Evolutionary conservation across 2,113 vertebrate species (phyloP).

Genomic region (Anoura caudifer): DNA sequence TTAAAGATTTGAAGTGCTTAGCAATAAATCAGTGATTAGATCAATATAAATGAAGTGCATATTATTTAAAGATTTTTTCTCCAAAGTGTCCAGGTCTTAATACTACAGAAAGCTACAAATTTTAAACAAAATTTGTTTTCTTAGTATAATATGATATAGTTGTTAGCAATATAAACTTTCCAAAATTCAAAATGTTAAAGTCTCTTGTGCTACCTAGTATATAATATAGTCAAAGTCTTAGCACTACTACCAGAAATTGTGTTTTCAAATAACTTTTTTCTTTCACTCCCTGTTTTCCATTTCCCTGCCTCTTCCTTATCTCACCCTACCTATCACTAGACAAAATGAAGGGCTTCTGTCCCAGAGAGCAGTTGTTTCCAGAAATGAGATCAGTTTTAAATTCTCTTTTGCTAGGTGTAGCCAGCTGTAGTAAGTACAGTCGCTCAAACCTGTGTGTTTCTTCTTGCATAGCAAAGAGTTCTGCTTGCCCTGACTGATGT

Average conservation of each 20-base stretch:
- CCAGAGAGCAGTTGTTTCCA: constrained; percentile 76
- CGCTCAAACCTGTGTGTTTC: constrained; percentile 64
- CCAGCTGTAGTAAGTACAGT: constrained; percentile 86
- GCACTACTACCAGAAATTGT: neutral
- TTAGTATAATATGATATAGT: neutral
- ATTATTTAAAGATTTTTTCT: neutral
- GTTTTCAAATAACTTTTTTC: constrained; percentile 64
- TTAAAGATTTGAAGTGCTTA: constrained; percentile 10
- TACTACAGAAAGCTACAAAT: neutral
- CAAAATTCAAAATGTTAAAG: neutral
- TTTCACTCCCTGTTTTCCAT: constrained; percentile 64
- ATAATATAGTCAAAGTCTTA: neutral
- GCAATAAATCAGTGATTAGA: neutral
- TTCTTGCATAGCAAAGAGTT: constrained; percentile 26
- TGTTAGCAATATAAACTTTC: neutral
- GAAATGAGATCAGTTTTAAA: constrained; percentile 82
- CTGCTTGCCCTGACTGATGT: constrained; percentile 51
- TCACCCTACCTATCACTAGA: constrained; percentile 65
- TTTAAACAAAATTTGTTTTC: neutral
- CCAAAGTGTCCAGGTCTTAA: neutral
- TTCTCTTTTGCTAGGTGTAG: constrained; percentile 81
- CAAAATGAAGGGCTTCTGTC: constrained; percentile 79
- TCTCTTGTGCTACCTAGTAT: neutral
- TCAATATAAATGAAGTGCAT: neutral
- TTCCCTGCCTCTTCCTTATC: constrained; percentile 46